phyloP scores from a whole-genome alignment of 53 echinoderm and acorn worm species.

The Hippasteria phrygiana region DNA sequence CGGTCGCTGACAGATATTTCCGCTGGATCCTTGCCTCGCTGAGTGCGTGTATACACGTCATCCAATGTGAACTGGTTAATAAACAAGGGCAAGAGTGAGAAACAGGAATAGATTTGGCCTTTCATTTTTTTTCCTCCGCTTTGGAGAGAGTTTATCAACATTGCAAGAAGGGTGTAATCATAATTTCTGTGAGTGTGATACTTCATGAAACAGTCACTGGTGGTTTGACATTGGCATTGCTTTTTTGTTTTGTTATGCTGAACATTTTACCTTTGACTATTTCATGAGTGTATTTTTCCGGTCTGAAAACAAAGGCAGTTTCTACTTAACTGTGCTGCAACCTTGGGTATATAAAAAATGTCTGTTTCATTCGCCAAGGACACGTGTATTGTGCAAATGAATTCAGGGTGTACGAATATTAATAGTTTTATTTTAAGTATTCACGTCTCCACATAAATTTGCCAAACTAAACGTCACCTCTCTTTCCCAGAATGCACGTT shows the following conservation, averaged over 20 bases:
- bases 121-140: neutral
- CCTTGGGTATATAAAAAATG: conserved; percentile 8
- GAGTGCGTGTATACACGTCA: too few relatives aligned
- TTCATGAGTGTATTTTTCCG: conserved; percentile 22
- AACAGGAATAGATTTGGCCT: neutral
- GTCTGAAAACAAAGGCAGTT: neutral
- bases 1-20: too few relatives aligned
- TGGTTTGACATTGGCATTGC: neutral
- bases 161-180: neutral
- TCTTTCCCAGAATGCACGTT: neutral
- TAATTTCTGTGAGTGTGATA: neutral
- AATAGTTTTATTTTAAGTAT: conserved; percentile 2
- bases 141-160: neutral
- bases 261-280: conserved; percentile 1
- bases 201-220: conserved; percentile 26
- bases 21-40: too few relatives aligned
- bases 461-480: neutral
- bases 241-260: neutral
- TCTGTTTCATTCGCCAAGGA: neutral
- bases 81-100: too few relatives aligned
- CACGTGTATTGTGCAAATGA: neutral
- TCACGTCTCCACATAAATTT: neutral
- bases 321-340: conserved; percentile 29
- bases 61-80: too few relatives aligned
- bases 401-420: conserved; percentile 13